Evolutionary conservation across 1,140 invertebrate species (phyloP).

Genomic region (Oryctes rhinoceros): DNA sequence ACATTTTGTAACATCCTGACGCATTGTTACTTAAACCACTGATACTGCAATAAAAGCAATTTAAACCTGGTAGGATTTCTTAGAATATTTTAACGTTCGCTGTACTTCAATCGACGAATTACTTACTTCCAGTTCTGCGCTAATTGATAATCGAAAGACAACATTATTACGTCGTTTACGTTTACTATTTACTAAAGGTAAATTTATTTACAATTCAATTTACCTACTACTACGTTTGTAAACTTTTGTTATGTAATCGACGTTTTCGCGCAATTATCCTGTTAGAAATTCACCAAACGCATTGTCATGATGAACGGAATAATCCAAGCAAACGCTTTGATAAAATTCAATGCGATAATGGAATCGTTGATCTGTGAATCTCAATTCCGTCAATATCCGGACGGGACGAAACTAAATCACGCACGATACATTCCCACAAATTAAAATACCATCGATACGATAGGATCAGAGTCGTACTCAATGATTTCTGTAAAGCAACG

Average conservation of each 20-base stretch:
- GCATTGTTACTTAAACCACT: slow-evolving; percentile 24
- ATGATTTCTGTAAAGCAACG: neutral
- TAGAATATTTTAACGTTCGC: neutral
- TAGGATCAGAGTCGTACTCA: no score
- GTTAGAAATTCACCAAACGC: neutral
- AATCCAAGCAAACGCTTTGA: neutral
- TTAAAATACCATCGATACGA: no score
- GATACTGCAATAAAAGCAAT: neutral
- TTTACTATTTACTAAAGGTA: neutral
- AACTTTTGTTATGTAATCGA: neutral
- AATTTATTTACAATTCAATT: slow-evolving; percentile 1
- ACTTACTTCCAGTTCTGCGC: no score
- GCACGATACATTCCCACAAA: slow-evolving; percentile 14
- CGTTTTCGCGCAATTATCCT: slow-evolving; percentile 5
- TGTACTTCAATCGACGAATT: no score
- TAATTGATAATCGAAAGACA: no score
- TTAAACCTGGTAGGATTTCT: neutral
- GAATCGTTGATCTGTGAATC: slow-evolving; percentile 33
- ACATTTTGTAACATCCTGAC: slow-evolving; percentile 20
- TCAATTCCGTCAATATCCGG: slow-evolving; percentile 24
- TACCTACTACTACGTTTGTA: neutral
- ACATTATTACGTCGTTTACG: neutral
- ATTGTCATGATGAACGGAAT: neutral
- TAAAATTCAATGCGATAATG: slow-evolving; percentile 8
- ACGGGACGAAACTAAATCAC: neutral